Base-by-base conservation (phyloP, 2,113 vertebrate species). In the Nanger granti region DNA sequence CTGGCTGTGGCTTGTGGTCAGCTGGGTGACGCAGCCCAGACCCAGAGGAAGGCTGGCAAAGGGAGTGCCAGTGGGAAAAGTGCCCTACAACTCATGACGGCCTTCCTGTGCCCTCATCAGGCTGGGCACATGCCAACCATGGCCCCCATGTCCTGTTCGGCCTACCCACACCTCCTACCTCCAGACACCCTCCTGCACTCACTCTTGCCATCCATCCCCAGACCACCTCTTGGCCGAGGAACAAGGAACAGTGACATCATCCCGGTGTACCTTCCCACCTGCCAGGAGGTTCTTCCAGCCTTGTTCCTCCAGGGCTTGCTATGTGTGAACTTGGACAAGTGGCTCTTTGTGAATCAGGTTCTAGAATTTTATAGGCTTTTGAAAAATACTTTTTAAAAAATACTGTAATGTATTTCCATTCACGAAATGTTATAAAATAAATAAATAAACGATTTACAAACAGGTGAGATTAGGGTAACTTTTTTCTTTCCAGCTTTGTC, bases 1-100 rank as follows among this genome's bases (percentile, higher is more conserved):
- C 44, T 94, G 28, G 37, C 49, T 97, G 85, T 95, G 93, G 95
- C 97, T 95, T 88, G 54, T 85, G 87, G 80, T 94, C 89, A 91
- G 93, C n/a, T 97, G 66, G 80, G 55, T 44, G 83, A 91, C 2
- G 0, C 12, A 62, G 83, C 37, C 80, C 86, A 44, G 55, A 83
- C 47, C 84, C 13, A 31, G 44, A 95, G 82, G 55, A 87, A 93
- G 52, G 1, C 59, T 79, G 49, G 55, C 69, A 26, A 73, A 20
- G 44, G 22, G 79, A 10, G 47, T 54, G 41, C 29, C 41, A 4
- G 18, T 29, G 86, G n/a, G 57, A 62, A 69, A 52, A 49, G 34
- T 37, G 11, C 8, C 28, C 24, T 79, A 5, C 8, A 10, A 64
- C 87, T 62, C 22, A 69, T 0, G 62, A 59, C 37, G 7, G 29